Evolutionary conservation across 2,113 vertebrate genomes (phyloP).

Genomic region (Casuarius casuarius): DNA sequence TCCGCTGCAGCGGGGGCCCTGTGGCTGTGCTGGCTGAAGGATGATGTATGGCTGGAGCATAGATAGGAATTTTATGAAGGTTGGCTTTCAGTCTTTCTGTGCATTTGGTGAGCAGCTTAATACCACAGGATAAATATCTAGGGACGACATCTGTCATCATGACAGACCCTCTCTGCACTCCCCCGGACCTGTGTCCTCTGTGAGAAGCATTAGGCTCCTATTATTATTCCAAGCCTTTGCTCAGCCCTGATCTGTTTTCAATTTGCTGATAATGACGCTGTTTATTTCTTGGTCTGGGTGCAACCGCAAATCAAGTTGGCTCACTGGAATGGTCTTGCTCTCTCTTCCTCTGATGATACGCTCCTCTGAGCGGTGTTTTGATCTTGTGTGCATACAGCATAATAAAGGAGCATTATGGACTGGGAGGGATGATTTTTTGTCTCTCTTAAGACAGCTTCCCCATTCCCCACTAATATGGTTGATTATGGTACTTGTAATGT

Average conservation of each 20-base stretch:
- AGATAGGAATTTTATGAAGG: background rate
- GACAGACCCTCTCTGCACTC: background rate
- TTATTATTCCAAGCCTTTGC: background rate
- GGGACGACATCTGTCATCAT: background rate
- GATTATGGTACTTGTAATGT: background rate
- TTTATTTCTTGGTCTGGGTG: background rate
- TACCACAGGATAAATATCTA: background rate
- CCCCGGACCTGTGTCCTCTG: background rate
- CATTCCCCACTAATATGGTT: background rate
- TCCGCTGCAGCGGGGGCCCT: background rate
- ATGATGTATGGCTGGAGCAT: background rate
- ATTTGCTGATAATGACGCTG: background rate
- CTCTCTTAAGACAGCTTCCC: background rate
- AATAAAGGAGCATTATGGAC: background rate
- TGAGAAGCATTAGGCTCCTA: background rate
- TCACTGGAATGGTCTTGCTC: background rate
- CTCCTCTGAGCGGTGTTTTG: background rate
- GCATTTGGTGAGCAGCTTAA: background rate
- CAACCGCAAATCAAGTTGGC: background rate
- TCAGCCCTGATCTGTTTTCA: slow-evolving; percentile 21
- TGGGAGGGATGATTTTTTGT: background rate
- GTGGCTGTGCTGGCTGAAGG: background rate
- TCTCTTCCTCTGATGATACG: rapidly evolving
- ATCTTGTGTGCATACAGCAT: background rate
- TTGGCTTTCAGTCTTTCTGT: background rate